Evolutionary conservation across 2,113 vertebrate species (phyloP).

Genomic region (Syngnathus typhle): DNA sequence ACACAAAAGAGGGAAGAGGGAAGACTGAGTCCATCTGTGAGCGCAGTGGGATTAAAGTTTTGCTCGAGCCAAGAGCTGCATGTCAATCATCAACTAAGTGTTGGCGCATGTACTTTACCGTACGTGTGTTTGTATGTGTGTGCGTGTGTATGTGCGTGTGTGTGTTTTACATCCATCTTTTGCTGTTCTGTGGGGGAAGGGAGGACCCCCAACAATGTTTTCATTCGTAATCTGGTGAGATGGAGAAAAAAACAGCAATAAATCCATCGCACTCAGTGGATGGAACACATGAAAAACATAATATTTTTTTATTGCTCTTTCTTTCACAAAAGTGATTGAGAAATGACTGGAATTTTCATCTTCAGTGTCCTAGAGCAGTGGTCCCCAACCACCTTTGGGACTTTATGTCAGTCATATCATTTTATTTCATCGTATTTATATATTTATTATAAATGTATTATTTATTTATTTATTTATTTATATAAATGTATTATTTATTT

Average conservation of each 20-base stretch:
- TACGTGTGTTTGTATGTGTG: slow-evolving; percentile 9
- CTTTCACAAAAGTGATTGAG: too few relatives aligned
- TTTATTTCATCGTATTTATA: too few relatives aligned
- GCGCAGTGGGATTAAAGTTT: slow-evolving; percentile 61
- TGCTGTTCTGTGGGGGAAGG: slow-evolving; percentile 31
- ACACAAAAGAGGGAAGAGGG: slow-evolving; percentile 55
- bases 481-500: too few relatives aligned
- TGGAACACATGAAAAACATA: slow-evolving; percentile 15
- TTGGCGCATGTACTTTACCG: slow-evolving; percentile 7
- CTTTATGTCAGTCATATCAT: too few relatives aligned
- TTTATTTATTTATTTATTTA: too few relatives aligned
- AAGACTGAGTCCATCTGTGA: slow-evolving; percentile 67
- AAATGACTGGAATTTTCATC: too few relatives aligned
- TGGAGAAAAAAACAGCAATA: slow-evolving; percentile 31
- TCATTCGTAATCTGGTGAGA: slow-evolving; percentile 50
- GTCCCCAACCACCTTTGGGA: too few relatives aligned
- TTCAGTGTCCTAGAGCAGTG: too few relatives aligned
- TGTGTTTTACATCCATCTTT: slow-evolving; percentile 15
- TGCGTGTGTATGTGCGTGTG: slow-evolving; percentile 6
- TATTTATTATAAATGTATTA: too few relatives aligned
- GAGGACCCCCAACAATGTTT: slow-evolving; percentile 45
- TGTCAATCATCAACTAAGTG: slow-evolving; percentile 61
- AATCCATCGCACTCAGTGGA: slow-evolving; percentile 37
- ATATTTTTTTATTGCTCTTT: too few relatives aligned
- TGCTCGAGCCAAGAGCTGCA: slow-evolving; percentile 53